phyloP scores from a whole-genome alignment of 2,113 vertebrate species.

The Takifugu bimaculatus region DNA sequence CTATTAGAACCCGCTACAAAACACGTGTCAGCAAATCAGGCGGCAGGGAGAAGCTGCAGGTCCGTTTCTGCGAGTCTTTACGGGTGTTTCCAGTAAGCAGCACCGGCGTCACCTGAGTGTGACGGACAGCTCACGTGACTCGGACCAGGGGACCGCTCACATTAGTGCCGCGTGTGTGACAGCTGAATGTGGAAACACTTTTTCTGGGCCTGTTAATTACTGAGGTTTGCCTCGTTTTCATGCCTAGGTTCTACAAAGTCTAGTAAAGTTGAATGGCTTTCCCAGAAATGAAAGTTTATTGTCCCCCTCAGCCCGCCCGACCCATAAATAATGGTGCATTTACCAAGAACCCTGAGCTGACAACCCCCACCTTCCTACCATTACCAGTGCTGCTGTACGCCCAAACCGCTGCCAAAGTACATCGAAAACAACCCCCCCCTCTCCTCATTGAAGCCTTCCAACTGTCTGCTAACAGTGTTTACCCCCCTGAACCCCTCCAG shows the following conservation, averaged over 20 bases:
- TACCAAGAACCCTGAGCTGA: constrained; percentile 56
- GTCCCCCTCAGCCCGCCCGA: constrained; percentile 60
- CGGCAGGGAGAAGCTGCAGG: too few species aligned
- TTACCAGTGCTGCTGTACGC: constrained; percentile 34
- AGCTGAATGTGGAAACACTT: constrained; percentile 73
- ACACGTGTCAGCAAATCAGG: constrained; percentile 30
- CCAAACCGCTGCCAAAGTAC: constrained; percentile 53
- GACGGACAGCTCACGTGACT: constrained; percentile 43
- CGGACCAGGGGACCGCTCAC: constrained; percentile 48
- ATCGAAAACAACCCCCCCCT: constrained; percentile 53
- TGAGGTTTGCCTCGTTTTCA: constrained; percentile 61
- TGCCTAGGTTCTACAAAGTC: constrained; percentile 64
- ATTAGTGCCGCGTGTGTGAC: constrained; percentile 61
- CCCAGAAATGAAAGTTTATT: constrained; percentile 76
- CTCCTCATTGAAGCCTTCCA: constrained; percentile 56
- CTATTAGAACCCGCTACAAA: constrained; percentile 13
- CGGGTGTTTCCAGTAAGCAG: constrained; percentile 53
- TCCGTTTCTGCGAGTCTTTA: constrained; percentile 17
- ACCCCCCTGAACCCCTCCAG: constrained; percentile 24
- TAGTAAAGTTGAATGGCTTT: constrained; percentile 72
- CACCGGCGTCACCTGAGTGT: constrained; percentile 55
- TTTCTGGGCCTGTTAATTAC: constrained; percentile 67
- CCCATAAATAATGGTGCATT: constrained; percentile 65
- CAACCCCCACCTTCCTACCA: constrained; percentile 42
- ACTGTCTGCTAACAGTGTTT: constrained; percentile 51